Evolutionary conservation across 1,140 invertebrate species (phyloP).

Genomic region (Steinernema khuongi): DNA sequence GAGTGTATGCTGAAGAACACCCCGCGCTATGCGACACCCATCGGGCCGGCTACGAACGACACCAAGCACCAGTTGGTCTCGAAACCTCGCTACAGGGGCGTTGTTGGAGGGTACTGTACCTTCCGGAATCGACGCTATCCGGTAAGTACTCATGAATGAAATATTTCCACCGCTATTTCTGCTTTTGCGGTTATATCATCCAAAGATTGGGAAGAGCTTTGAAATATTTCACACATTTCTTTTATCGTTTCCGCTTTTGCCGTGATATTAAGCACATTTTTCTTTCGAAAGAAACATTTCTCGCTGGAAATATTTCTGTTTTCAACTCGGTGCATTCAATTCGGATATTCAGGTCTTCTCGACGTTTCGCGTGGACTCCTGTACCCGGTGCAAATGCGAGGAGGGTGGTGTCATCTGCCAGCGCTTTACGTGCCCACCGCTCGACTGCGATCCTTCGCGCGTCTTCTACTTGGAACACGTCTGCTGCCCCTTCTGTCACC

Average conservation of each 20-base stretch:
- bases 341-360: background rate
- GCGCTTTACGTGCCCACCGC: background rate
- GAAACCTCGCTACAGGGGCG: background rate
- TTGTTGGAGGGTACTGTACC: background rate
- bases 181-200: too few relatives aligned
- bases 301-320: too few relatives aligned
- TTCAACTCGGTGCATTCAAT: background rate
- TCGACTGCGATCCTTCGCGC: slow-evolving; percentile 1
- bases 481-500: slow-evolving; percentile 1
- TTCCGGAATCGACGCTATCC: background rate
- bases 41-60: background rate
- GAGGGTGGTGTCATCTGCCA: slow-evolving; percentile 5
- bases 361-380: background rate
- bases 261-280: too few relatives aligned
- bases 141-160: background rate
- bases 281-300: too few relatives aligned
- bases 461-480: background rate
- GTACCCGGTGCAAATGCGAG: background rate
- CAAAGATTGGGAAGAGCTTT: too few relatives aligned
- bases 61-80: background rate
- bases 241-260: too few relatives aligned
- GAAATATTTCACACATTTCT: too few relatives aligned
- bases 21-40: background rate
- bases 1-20: background rate
- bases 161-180: too few relatives aligned